These are phyloP conservation scores for Nemoura dubitans DNA, from an alignment of 2,888 invertebrate genomes.

Conservation along the genomic window DNA sequence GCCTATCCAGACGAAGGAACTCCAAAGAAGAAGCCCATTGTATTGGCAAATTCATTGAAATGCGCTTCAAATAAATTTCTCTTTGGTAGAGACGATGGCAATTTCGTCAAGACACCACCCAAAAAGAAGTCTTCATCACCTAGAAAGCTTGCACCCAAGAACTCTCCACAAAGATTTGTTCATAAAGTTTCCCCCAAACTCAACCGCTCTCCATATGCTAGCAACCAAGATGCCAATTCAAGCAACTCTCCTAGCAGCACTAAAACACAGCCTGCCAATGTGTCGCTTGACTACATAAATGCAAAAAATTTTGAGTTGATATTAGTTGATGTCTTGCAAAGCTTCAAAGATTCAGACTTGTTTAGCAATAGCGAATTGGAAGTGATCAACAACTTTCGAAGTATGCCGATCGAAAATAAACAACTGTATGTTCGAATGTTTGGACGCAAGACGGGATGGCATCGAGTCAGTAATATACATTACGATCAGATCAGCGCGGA, in stretches of 20 bases:
- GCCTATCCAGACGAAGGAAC: background rate
- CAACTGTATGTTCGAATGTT: constrained; percentile 49
- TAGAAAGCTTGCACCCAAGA: constrained; percentile 20
- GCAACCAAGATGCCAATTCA: background rate
- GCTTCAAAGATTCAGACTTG: constrained; percentile 13
- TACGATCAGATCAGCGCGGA: constrained; percentile 39
- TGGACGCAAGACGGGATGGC: constrained; percentile 48
- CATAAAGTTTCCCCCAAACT: background rate
- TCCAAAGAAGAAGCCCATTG: background rate
- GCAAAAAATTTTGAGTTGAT: constrained; percentile 25
- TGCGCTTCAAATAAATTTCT: background rate
- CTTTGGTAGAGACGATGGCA: background rate
- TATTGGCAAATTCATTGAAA: background rate
- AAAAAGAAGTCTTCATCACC: background rate
- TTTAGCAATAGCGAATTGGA: constrained; percentile 30
- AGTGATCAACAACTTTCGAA: constrained; percentile 30
- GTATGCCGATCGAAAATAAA: constrained; percentile 35
- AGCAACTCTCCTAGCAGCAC: background rate
- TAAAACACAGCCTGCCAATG: background rate
- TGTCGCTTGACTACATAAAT: constrained; percentile 35
- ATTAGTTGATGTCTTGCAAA: constrained; percentile 16
- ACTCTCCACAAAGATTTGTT: constrained; percentile 1
- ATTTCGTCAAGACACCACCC: background rate
- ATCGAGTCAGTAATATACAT: constrained; percentile 44
- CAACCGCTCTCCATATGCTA: background rate